Conservation (phyloP, 2,797 vertebrate species). For the Cirrhinus mrigala region DNA sequence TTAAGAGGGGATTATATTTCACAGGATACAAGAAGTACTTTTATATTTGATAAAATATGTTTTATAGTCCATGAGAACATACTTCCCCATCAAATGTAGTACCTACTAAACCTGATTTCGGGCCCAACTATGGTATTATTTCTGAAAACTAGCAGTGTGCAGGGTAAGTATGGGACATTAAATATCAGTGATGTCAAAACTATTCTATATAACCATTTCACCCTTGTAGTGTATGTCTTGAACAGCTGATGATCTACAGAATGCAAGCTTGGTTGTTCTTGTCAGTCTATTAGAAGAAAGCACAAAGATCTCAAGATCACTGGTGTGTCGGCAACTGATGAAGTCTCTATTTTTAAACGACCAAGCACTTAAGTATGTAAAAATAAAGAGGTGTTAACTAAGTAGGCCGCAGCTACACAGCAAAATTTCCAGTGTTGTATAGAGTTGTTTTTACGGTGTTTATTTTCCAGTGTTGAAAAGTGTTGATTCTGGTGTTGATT, state of each 20-base stretch:
- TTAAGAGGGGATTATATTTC: too few relatives aligned
- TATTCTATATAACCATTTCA: not conserved
- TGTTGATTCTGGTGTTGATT: too few relatives aligned
- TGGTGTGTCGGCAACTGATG: not conserved
- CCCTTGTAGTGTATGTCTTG: not conserved
- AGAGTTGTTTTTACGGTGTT: too few relatives aligned
- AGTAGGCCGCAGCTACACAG: not conserved
- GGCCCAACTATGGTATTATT: not conserved
- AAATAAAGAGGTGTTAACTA: not conserved
- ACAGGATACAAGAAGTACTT: too few relatives aligned
- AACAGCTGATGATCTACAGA: not conserved
- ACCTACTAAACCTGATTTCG: not conserved
- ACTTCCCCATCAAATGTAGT: too few relatives aligned
- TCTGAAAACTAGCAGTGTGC: not conserved
- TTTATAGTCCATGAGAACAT: too few relatives aligned
- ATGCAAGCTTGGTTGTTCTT: not conserved
- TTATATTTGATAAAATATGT: too few relatives aligned
- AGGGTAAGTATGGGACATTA: not conserved
- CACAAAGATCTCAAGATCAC: not conserved
- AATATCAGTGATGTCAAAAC: not conserved
- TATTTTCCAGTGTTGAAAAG: too few relatives aligned
- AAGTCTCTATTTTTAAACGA: constrained; percentile 51
- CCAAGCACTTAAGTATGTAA: constrained; percentile 27
- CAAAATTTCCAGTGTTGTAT: too few relatives aligned
- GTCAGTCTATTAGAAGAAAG: not conserved